Base-by-base conservation (phyloP, 2,797 vertebrate genomes). In the Merluccius polli region DNA sequence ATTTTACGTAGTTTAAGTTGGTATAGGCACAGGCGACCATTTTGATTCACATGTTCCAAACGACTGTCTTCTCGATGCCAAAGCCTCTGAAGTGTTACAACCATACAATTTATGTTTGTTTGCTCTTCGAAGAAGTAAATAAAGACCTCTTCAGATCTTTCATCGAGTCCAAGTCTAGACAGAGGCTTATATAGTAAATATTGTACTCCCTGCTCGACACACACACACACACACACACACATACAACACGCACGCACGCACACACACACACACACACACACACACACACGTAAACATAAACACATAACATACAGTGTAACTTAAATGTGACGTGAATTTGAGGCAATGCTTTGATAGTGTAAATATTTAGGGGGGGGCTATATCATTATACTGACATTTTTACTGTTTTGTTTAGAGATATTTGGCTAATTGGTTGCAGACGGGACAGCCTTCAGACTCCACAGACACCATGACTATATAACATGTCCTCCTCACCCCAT, bases 101-200 rank as follows among this genome's bases (percentile, higher is more conserved):
- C 32, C 31, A 33, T n/a, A 70, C 68, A 3, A 11, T 18, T 33
- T 21, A 33, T 33, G 69, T 32, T 71, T 3, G 31, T 24, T 71
- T 32, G 33, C 31, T 35, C 21, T 36, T 44, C 70, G 32, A 70
- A 73, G 13, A 75, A 13, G 69, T 77, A 79, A 84, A 86, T 76
- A 78, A 67, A 48, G 9, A 5, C 74, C 71, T 73, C 41, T 41
- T 44, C 1, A 6, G 73, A 75, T 77, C 75, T 73, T 44, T 82
- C 80, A 85, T 79, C 80, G 83, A 48, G 36, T 74, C 75, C 1
- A n/a, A 29, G 75, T 80, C 82, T 70, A 74, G 80, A 82, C 83
- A 76, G 76, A 77, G 69, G 74, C 73, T 72, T 80, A 77, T 75
- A 69, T 72, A 48, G 81, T 83, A 85, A 84, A 90, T 79, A 80